Evolutionary conservation across 2,888 invertebrate species (phyloP).

Genomic region (Aphodius granarius): DNA sequence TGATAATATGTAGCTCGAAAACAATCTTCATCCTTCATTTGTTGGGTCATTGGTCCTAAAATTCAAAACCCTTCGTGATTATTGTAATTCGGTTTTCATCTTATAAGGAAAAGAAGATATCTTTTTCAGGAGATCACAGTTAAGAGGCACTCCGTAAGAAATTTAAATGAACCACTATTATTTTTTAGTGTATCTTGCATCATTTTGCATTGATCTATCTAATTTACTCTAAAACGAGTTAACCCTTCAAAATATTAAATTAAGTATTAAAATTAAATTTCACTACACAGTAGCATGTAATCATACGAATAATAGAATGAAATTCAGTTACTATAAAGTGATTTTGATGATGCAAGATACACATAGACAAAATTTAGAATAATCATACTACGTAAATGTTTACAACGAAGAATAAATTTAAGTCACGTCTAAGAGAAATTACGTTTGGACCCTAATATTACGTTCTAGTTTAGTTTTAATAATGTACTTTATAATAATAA

Average conservation of each 20-base stretch:
- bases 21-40: neutral
- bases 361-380: neutral
- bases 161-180: conserved; percentile 8
- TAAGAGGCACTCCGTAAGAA: conserved; percentile 48
- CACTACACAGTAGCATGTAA: neutral
- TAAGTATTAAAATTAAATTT: neutral
- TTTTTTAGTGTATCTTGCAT: neutral
- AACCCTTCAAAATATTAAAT: neutral
- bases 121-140: conserved; percentile 48
- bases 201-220: conserved; percentile 14
- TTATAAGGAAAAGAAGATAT: conserved; percentile 36
- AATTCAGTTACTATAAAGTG: too few relatives aligned
- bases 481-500: neutral
- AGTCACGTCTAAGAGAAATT: neutral
- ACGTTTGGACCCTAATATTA: neutral
- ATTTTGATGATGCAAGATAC: neutral
- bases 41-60: conserved; percentile 34
- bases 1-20: neutral
- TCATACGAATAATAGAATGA: too few relatives aligned
- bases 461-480: neutral
- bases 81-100: conserved; percentile 40
- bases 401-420: neutral
- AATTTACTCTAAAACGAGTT: neutral
- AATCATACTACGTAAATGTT: neutral
- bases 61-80: conserved; percentile 22